Base-by-base conservation (phyloP, 2,113 vertebrate species). In the Xiphophorus hellerii region DNA sequence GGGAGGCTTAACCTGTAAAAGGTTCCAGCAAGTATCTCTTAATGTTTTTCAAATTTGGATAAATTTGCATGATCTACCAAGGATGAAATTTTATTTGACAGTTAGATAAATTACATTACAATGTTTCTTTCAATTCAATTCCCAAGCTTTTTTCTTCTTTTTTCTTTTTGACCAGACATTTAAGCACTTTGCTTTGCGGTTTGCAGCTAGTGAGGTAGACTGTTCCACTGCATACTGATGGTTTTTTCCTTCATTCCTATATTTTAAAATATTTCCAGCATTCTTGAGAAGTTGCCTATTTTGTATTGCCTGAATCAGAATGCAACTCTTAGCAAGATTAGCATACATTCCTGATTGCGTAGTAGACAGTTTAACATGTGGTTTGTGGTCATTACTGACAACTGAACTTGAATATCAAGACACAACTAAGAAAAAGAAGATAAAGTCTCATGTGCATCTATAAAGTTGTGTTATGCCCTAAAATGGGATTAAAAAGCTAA, bases 341-440 rank as follows among this genome's bases (percentile, higher is more conserved):
- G 33, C 5, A 22, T 22, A 17, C 22, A 17, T 15, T 61, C 6
- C n/a, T 37, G 17, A 58, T n/a, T 28, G 54, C 37, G 58, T 12
- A 64, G 71, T 11, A 42, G 37, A 27, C 28, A 20, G 33, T 73
- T 51, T 51, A 28, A 51, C 14, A 33, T 31, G 58, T 29, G 44
- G 61, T 71, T 79, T 75, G 37, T 62, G 17, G 66, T 71, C 73
- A 71, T 33, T 60, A 64, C 61, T 71, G 39, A 78, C n/a, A 67
- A 74, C 69, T 25, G 22, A 35, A 37, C 27, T 14, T 35, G 39
- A 69, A 78, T 65, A 30, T 27, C 69, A 80, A 58, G 70, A 74
- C 42, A 73, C 71, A 71, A 71, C 31, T 44, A 70, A 64, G 60
- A 37, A 66, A 33, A 74, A 27, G 22, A 48, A 31, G 29, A 27